Base-by-base conservation (phyloP, 2,797 vertebrate genomes). In the Eurystomus glaucurus region DNA sequence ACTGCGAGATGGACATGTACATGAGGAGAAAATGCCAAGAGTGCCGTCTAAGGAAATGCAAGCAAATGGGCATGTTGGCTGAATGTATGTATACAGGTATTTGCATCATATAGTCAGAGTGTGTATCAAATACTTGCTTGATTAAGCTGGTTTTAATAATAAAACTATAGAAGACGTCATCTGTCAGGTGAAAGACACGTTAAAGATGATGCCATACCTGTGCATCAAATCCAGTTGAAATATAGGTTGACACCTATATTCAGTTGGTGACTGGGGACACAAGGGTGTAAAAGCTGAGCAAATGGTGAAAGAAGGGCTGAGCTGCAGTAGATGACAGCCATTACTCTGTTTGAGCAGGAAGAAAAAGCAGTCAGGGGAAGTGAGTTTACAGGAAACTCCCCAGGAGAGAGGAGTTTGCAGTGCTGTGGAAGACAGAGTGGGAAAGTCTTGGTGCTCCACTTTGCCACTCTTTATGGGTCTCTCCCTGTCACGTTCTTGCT, bases 1-100 rank as follows among this genome's bases (percentile, higher is more conserved):
- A 99, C 98, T 99, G 99, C 13, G 99, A 99, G 98, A 99, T 99
- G 99, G 99, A 99, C 97, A 99, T 99, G 99, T 99, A 99, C 95
- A 99, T 99, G 99, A 98, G 99, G 66, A 99, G 99, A 79, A 99
- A 99, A 93, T 99, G 99, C 95, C 99, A 99, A 92, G 99, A 99
- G 88, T 99, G 99, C 41, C 99, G 99, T 37, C 99, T 99, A 31
- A 98, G 99, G 96, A 99, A 99, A 90, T 99, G 99, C 98, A 99
- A 99, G 96, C 99, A 99, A 97, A 99, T 99, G 99, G 99, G 99
- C 79, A 99, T 99, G 99, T 98, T 99, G 98, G 99, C 99, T 96
- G 99, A 99, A 98, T 99, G 99, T 99, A 98, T 98, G 99, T 99
- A 97, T 97, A 74, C 97, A 98, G 97, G 97, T 98, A 98, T 98